Evolutionary conservation across 2,888 invertebrate species (phyloP).

Genomic region (Eulithis prunata): DNA sequence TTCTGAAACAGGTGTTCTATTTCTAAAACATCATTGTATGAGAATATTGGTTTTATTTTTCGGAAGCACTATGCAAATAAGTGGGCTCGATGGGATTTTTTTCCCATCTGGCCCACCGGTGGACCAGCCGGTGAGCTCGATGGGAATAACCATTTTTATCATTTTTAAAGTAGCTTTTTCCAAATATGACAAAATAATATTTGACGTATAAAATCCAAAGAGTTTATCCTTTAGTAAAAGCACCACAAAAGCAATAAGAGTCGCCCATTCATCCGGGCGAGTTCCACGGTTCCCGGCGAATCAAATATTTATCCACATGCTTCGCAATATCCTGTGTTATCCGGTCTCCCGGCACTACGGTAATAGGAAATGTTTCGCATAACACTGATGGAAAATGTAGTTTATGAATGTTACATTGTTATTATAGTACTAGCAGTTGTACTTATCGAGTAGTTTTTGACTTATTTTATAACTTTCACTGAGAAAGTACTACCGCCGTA

Average conservation of each 20-base stretch:
- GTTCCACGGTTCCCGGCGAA: slow-evolving; percentile 15
- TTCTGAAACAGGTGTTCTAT: neutral
- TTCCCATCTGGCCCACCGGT: no score
- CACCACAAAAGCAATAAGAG: slow-evolving; percentile 11
- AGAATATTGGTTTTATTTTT: no score
- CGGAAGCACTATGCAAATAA: no score
- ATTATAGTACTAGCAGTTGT: neutral
- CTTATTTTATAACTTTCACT: no score
- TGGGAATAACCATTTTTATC: no score
- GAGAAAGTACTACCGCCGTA: no score
- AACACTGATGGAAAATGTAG: slow-evolving; percentile 8
- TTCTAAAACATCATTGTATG: neutral
- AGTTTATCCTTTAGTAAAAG: neutral
- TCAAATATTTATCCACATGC: slow-evolving; percentile 20
- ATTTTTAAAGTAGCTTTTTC: no score
- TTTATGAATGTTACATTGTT: neutral
- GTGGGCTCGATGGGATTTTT: no score
- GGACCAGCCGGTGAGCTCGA: no score
- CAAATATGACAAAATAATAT: no score
- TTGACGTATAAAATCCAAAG: neutral
- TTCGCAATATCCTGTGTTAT: slow-evolving; percentile 20
- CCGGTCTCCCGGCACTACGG: slow-evolving; percentile 5
- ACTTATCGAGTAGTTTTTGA: neutral
- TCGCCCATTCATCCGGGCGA: slow-evolving; percentile 4
- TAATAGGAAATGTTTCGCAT: slow-evolving; percentile 21